Percentiles rank a stretch among this genome's conserved stretches.
phyloP scores from a whole-genome alignment of 2,113 vertebrate genomes.

The Engystomops pustulosus region DNA sequence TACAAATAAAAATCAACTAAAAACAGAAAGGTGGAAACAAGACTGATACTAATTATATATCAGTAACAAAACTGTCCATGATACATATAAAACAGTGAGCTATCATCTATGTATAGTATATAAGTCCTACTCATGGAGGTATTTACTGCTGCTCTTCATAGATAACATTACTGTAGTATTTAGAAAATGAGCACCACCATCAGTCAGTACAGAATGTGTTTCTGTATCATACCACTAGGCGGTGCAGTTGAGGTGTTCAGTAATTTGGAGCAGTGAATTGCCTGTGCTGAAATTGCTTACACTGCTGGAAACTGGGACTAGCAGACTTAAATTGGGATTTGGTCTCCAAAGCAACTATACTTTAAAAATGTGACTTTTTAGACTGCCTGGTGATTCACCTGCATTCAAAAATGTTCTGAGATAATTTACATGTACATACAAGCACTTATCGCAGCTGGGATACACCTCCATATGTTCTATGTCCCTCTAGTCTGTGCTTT shows the following conservation, averaged over 20 bases:
- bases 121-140: too few species aligned
- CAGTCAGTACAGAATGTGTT: not conserved
- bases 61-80: too few species aligned
- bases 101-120: too few species aligned
- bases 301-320: constrained; percentile 10
- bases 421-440: constrained; percentile 48
- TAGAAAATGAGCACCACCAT: too few species aligned
- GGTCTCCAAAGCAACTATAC: constrained; percentile 44
- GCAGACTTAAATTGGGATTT: constrained; percentile 25
- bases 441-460: not conserved
- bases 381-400: constrained; percentile 36
- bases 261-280: not conserved
- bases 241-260: not conserved
- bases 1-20: too few species aligned
- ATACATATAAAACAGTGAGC: too few species aligned
- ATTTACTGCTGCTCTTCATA: too few species aligned
- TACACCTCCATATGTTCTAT: not conserved
- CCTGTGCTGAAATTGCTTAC: constrained; percentile 2
- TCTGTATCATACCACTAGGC: constrained; percentile 13
- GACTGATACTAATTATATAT: too few species aligned
- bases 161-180: too few species aligned
- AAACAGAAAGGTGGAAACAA: too few species aligned
- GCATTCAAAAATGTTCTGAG: constrained; percentile 52
- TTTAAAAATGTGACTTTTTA: constrained; percentile 11
- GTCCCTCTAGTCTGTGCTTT: constrained; percentile 13